Evolutionary conservation across 2,888 invertebrate species (phyloP).

Genomic region (Stratiomys singularior): DNA sequence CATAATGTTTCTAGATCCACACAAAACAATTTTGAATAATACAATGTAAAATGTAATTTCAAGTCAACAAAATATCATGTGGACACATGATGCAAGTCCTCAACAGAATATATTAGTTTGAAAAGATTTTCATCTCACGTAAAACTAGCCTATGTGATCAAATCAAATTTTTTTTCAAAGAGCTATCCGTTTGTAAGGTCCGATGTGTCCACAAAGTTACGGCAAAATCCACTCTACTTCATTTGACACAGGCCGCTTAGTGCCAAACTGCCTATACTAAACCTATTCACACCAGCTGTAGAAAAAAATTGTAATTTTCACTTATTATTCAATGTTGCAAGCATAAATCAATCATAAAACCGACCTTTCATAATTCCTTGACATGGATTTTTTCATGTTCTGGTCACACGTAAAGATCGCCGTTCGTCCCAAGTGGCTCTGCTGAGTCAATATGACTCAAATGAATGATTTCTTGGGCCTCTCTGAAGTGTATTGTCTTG

Average conservation of each 20-base stretch:
- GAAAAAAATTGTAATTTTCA: slow-evolving; percentile 23
- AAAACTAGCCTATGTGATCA: slow-evolving; percentile 7
- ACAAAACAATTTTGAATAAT: no score
- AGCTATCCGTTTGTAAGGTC: not conserved
- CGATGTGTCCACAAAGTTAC: not conserved
- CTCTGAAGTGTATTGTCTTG: slow-evolving; percentile 4
- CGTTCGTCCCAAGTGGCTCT: slow-evolving; percentile 18
- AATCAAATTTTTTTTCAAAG: slow-evolving; percentile 11
- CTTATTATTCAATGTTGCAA: slow-evolving; percentile 34
- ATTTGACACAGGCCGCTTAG: not conserved
- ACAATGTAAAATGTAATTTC: slow-evolving; percentile 33
- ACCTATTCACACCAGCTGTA: no score
- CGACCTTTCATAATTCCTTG: slow-evolving; percentile 40
- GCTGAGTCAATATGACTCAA: not conserved
- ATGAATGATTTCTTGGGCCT: not conserved
- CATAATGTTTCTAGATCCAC: no score
- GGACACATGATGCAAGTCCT: not conserved
- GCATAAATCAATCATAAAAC: slow-evolving; percentile 31
- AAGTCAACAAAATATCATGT: slow-evolving; percentile 1
- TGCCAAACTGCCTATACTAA: not conserved
- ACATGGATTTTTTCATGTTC: slow-evolving; percentile 1
- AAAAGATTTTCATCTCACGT: not conserved
- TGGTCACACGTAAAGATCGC: slow-evolving; percentile 1
- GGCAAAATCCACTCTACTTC: slow-evolving; percentile 3
- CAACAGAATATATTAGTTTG: slow-evolving; percentile 4